Evolutionary conservation across 2,797 vertebrate species (phyloP), one percentile per base, ranked within the genome.

Genomic region (Poeciliopsis presidionis): DNA sequence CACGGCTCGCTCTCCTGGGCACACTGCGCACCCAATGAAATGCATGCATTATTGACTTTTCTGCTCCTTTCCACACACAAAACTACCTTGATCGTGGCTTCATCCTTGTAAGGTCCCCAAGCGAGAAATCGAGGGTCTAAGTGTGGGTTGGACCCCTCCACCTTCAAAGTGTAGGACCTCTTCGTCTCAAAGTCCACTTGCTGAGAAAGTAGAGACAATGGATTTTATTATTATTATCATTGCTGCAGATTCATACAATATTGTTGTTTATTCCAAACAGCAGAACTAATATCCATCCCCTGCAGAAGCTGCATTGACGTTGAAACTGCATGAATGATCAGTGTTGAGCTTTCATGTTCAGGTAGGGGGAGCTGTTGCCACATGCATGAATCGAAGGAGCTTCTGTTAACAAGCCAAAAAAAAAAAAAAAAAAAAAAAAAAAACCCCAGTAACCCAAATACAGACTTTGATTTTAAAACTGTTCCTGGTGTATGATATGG

Each of bases 51-150:
- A 41, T 39, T 51, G 25, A 69, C 36, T 74, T 18, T 18, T 47
- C 39, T 25, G 14, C 25, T 43, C 39, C 11, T 28, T 28, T 33
- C 30, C 53, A 46, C 28, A 80, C 43, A 46, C 67, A 79, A n/a
- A n/a, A 30, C 63, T 85, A 99, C 96, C 95, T 99, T 99, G 86
- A 99, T 96, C 0, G 97, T 98, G 74, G 98, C 97, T 0, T 97
- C 97, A 82, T 99, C 98, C 91, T 97, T 99, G 85, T 98, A 99
- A 0, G 98, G 98, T 28, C 98, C 98, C 36, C 97, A 98, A 85
- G 96, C 96, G 65, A 98, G 94, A 91, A 97, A 99, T 36, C 97
- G 97, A 0, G 97, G 91, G 88, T 99, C 98, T 3, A 98, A 86
- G 16, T 97, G 94, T 12, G 96, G 93, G 51, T 99, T 99, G 81